Base-by-base conservation (phyloP, 2,888 invertebrate genomes). In the Linnaemya vulpina region DNA sequence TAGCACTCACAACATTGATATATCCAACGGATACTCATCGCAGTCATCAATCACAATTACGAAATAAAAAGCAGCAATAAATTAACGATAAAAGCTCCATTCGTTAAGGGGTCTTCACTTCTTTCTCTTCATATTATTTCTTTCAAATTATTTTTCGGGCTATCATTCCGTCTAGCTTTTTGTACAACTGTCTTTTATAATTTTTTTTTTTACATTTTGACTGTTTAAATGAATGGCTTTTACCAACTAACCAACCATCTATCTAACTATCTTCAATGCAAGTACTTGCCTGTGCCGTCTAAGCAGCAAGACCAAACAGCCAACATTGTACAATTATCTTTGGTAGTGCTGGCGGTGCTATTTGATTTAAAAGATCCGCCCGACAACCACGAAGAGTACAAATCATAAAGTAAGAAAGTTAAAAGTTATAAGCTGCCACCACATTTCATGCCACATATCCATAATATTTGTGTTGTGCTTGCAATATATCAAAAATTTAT, bases 41-140 rank as follows among this genome's bases (percentile, higher is more conserved):
- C 88, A 89, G 89, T 90, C 90, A 91, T 91, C 91, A 91, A 91
- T 91, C 91, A 91, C 90, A 91, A 91, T 91, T 91, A 91, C 90
- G 89, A 90, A 90, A 90, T 89, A 89, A 89, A 89, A 88, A 88
- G 89, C 87, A 87, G 88, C 90, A 89, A 90, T 91, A 91, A 90
- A 90, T 89, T 89, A 89, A 89, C 88, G 88, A 88, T 89, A 89
- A 90, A 90, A 90, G 89, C 90, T 89, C 89, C 89, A 88, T 87
- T 88, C 86, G 80, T 78, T 74, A 75, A 68, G 81, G 70, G 78
- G 78, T 58, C 77, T 74, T 81, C 62, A 62, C 74, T 53, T 75
- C 51, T 70, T 70, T 70, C 58, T 38, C 87, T 87, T 70, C 17
- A 40, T 68, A 53, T 68, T 74, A 40, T 68, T 86, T 60, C 55